These are phyloP conservation scores for Sebastes aleutianus DNA, from an alignment of 2,797 vertebrate genomes.

Conservation along the genomic window DNA sequence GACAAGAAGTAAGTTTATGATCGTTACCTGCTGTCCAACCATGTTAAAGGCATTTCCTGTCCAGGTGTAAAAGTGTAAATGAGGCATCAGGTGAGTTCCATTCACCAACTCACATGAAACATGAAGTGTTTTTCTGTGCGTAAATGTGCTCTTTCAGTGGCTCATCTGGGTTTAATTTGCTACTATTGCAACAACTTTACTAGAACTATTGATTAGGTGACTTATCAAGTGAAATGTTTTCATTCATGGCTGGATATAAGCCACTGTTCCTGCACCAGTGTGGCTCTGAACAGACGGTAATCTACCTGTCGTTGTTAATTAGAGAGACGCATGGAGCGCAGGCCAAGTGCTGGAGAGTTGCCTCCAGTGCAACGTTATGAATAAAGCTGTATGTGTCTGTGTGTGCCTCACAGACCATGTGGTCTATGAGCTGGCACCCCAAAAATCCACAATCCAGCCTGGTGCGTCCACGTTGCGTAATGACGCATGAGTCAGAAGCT, in stretches of 20 bases:
- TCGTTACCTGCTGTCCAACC: not conserved
- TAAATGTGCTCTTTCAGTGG: not conserved
- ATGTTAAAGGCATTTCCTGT: not conserved
- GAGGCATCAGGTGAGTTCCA: not conserved
- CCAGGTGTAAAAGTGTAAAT: not conserved
- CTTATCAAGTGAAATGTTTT: not conserved
- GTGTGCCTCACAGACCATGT: not conserved
- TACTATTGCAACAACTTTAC: not conserved
- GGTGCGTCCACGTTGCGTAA: constrained; percentile 45
- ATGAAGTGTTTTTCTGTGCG: not conserved
- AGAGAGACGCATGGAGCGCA: constrained; percentile 33
- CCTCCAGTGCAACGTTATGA: constrained; percentile 7
- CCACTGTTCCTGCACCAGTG: not conserved
- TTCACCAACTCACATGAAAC: not conserved
- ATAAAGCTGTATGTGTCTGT: not conserved
- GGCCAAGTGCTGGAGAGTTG: constrained; percentile 11
- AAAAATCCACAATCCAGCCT: not conserved
- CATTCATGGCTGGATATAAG: constrained; percentile 25
- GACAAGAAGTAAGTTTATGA: constrained; percentile 83
- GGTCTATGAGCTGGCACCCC: not conserved
- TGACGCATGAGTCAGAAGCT: not conserved
- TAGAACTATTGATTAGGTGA: not conserved
- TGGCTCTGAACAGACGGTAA: constrained; percentile 57
- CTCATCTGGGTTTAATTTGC: not conserved
- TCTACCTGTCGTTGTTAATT: constrained; percentile 76